Conservation (phyloP, 2,888 invertebrate genomes). For the Agrotis puta region DNA sequence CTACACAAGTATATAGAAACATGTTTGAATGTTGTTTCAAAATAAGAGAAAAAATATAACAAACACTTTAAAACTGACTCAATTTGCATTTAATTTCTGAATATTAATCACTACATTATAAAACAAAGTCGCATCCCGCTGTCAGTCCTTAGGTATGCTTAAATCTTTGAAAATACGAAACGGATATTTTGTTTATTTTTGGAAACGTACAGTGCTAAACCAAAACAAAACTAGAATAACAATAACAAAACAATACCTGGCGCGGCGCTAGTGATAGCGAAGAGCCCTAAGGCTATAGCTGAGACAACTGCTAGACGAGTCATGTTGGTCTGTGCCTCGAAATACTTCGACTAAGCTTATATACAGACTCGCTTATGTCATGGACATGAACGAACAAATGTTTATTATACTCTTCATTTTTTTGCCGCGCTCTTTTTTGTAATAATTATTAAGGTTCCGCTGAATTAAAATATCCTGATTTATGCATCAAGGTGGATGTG, state of each 20-base stretch:
- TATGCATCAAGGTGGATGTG: background rate
- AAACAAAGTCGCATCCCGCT: too few relatives aligned
- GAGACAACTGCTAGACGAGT: constrained; percentile 79
- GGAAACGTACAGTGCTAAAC: background rate
- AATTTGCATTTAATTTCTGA: background rate
- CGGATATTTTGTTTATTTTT: background rate
- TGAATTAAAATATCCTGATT: constrained; percentile 35
- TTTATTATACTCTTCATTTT: constrained; percentile 78
- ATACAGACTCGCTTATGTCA: constrained; percentile 80
- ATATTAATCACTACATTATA: too few relatives aligned
- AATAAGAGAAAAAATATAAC: background rate
- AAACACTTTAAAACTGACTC: background rate
- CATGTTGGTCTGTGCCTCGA: constrained; percentile 77
- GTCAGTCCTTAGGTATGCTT: too few relatives aligned
- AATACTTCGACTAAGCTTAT: constrained; percentile 68
- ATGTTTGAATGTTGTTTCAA: background rate
- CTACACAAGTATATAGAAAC: background rate
- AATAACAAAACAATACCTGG: constrained; percentile 75
- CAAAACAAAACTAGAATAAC: constrained; percentile 6
- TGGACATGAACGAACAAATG: constrained; percentile 72
- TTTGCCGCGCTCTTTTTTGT: constrained; percentile 73
- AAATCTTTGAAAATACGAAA: too few relatives aligned
- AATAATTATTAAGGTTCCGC: constrained; percentile 67
- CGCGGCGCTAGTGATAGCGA: constrained; percentile 79
- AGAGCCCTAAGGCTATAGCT: constrained; percentile 78